Evolutionary conservation across 2,888 invertebrate genomes (phyloP).

Genomic region (Pteria penguin): DNA sequence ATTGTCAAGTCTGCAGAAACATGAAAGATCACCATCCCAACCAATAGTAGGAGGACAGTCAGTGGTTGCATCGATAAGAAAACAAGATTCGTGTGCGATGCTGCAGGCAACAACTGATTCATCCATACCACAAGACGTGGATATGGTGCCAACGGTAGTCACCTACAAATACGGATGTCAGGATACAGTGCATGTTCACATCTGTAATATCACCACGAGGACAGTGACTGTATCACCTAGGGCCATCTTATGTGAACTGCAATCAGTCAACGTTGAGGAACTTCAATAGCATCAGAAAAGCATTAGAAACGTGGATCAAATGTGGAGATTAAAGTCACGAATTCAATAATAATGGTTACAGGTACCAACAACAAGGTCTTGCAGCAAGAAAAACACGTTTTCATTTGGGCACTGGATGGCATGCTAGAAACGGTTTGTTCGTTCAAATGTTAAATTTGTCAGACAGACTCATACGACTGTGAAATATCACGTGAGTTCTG

Average conservation of each 20-base stretch:
- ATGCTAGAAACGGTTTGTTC: too few relatives aligned
- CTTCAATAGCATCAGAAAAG: too few relatives aligned
- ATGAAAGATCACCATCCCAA: background rate
- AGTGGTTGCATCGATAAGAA: background rate
- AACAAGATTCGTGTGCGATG: background rate
- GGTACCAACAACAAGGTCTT: too few relatives aligned
- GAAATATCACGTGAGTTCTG: too few relatives aligned
- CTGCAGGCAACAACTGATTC: background rate
- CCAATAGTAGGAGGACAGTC: background rate
- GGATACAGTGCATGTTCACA: background rate
- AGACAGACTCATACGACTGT: too few relatives aligned
- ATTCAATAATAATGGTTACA: too few relatives aligned
- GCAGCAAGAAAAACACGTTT: too few relatives aligned
- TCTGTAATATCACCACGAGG: conserved; percentile 11
- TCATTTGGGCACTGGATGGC: too few relatives aligned
- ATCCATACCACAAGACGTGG: too few relatives aligned
- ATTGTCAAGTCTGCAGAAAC: conserved; percentile 24
- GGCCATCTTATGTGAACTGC: background rate
- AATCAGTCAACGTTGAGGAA: conserved; percentile 1
- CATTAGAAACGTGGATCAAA: too few relatives aligned
- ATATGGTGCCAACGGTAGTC: background rate
- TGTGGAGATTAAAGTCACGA: too few relatives aligned
- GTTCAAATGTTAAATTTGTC: too few relatives aligned
- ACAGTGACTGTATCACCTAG: conserved; percentile 9
- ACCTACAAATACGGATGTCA: conserved; percentile 3